Percentiles rank a stretch among this genome's conserved stretches.
These are phyloP conservation scores for Zeuzera pyrina DNA, from an alignment of 2,888 invertebrate genomes.

Conservation along the genomic window DNA sequence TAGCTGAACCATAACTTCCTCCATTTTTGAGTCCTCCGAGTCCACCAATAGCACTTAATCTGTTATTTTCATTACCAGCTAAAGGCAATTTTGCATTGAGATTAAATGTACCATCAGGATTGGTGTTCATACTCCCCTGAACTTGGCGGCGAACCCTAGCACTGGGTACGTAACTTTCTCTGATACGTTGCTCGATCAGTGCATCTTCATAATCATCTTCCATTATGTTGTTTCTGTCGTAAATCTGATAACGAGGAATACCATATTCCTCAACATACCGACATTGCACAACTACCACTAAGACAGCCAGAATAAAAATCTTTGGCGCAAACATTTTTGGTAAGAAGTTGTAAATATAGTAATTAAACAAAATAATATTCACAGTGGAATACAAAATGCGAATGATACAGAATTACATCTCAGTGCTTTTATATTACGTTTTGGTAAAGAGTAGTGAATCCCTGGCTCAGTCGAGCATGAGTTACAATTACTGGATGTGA, in stretches of 20 bases:
- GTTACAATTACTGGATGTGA: too few relatives aligned
- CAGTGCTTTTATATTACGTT: too few relatives aligned
- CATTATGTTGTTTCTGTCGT: not conserved
- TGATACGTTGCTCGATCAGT: not conserved
- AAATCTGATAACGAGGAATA: not conserved
- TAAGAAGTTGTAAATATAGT: too few relatives aligned
- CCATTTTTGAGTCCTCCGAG: constrained; percentile 12
- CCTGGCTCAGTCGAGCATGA: too few relatives aligned
- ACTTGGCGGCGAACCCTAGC: constrained; percentile 18
- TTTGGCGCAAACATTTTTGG: constrained; percentile 4
- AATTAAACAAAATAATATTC: too few relatives aligned
- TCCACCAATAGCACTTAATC: constrained; percentile 27
- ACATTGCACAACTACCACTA: not conserved
- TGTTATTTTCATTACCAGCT: constrained; percentile 22
- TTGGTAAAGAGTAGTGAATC: too few relatives aligned
- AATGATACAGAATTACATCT: too few relatives aligned
- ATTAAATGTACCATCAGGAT: constrained; percentile 20
- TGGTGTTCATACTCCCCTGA: constrained; percentile 16
- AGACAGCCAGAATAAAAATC: not conserved
- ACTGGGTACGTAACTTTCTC: not conserved
- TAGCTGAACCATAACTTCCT: constrained; percentile 21
- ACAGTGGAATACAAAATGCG: too few relatives aligned
- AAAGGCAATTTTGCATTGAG: constrained; percentile 24
- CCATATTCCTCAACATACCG: not conserved
- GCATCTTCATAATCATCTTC: constrained; percentile 1